These are phyloP conservation scores for Tricholaema leucomelas DNA, from an alignment of 2,113 vertebrate species.

Conservation along the genomic window DNA sequence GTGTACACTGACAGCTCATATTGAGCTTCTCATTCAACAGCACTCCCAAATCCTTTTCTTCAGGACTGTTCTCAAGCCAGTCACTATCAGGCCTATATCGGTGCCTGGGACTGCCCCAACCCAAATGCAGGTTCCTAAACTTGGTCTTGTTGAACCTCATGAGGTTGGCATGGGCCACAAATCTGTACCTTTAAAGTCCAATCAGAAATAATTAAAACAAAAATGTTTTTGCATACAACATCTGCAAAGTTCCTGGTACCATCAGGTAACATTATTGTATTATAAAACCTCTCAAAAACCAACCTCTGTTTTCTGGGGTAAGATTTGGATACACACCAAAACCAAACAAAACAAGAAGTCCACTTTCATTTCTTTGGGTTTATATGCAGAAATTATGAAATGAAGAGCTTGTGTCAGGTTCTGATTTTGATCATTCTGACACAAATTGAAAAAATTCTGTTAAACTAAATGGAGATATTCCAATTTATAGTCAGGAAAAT, in stretches of 20 bases:
- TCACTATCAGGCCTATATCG: too few relatives aligned
- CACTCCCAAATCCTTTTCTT: too few relatives aligned
- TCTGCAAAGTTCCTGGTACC: not conserved
- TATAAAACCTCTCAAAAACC: not conserved
- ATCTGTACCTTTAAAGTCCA: not conserved
- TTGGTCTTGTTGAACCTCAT: too few relatives aligned
- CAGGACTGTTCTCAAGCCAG: too few relatives aligned
- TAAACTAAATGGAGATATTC: constrained; percentile 45
- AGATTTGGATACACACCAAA: not conserved
- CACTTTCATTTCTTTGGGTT: not conserved
- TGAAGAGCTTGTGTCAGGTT: not conserved
- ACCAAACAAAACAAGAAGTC: not conserved
- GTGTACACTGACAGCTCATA: too few relatives aligned
- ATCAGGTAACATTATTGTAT: not conserved
- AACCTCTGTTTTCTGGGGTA: not conserved
- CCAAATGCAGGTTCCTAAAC: too few relatives aligned
- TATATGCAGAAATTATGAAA: not conserved
- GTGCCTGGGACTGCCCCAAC: too few relatives aligned
- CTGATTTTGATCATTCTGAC: constrained; percentile 35
- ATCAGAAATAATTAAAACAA: not conserved
- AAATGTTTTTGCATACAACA: not conserved
- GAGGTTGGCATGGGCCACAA: not conserved
- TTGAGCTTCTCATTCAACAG: too few relatives aligned
- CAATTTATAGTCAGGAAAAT: constrained; percentile 35
- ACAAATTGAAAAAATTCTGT: constrained; percentile 50